These are phyloP conservation scores for Heliconius charithonia DNA, from an alignment of 2,888 invertebrate species.

Conservation along the genomic window DNA sequence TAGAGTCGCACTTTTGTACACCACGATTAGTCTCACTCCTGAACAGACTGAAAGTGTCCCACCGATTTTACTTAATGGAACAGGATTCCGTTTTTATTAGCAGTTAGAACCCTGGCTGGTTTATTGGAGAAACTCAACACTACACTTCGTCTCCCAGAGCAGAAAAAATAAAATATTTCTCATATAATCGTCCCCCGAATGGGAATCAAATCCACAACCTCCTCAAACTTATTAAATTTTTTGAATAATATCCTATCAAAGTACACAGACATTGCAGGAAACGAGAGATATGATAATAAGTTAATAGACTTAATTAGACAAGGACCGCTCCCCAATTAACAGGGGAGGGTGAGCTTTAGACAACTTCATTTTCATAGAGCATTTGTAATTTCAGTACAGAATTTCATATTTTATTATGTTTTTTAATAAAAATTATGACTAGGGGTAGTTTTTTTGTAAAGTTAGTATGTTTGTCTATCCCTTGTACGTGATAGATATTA, in stretches of 20 bases:
- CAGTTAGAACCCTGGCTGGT: not conserved
- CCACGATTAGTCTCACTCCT: no score
- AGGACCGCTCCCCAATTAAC: not conserved
- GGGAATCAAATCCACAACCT: not conserved
- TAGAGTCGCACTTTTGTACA: no score
- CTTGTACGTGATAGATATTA: not conserved
- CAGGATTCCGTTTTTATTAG: no score
- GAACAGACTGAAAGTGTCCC: no score
- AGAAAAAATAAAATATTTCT: not conserved
- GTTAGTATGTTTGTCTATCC: not conserved
- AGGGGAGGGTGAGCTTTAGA: not conserved
- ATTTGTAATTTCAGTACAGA: not conserved
- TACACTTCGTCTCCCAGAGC: no score
- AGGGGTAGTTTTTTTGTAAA: not conserved
- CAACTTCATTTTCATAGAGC: not conserved
- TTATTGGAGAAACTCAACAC: not conserved
- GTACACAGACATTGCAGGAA: not conserved
- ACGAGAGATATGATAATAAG: slow-evolving; percentile 17
- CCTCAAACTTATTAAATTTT: not conserved
- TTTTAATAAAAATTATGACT: not conserved
- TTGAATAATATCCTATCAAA: not conserved
- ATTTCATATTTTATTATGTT: not conserved
- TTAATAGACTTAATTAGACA: slow-evolving; percentile 14
- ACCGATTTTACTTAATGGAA: no score
- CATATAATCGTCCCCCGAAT: not conserved